Percentiles rank a stretch among this genome's conserved stretches.
phyloP scores from a whole-genome alignment of 2,113 vertebrate genomes.

The Crotalus helleri region DNA sequence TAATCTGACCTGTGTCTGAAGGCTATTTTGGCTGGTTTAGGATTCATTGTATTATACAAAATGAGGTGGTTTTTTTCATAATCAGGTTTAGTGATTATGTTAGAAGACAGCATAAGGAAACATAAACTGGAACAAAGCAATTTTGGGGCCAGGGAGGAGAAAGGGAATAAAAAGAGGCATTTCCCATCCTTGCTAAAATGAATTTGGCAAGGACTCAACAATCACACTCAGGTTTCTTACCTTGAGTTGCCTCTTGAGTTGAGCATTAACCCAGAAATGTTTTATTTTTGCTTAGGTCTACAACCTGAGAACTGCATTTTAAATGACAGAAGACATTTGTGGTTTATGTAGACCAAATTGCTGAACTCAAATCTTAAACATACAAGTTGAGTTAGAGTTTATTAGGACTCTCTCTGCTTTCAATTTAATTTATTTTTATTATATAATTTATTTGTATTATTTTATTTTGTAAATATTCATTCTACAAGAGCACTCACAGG shows the following conservation, averaged over 20 bases:
- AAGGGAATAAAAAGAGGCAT: neutral
- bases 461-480: neutral
- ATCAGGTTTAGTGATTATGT: neutral
- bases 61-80: neutral
- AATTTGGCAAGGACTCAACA: neutral
- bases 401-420: neutral
- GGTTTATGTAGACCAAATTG: neutral
- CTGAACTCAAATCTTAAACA: neutral
- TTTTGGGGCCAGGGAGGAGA: neutral
- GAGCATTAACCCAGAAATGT: neutral
- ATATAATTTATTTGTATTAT: neutral
- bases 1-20: neutral
- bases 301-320: neutral
- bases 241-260: neutral
- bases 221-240: neutral
- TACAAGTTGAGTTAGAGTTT: neutral
- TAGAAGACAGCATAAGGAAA: neutral
- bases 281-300: neutral
- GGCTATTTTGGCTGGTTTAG: neutral
- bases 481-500: neutral
- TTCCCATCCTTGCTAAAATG: neutral
- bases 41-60: neutral
- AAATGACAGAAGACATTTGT: neutral
- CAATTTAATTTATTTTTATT: neutral
- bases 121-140: neutral